Evolutionary conservation across 2,113 vertebrate species (phyloP).

Genomic region (Plestiodon gilberti): DNA sequence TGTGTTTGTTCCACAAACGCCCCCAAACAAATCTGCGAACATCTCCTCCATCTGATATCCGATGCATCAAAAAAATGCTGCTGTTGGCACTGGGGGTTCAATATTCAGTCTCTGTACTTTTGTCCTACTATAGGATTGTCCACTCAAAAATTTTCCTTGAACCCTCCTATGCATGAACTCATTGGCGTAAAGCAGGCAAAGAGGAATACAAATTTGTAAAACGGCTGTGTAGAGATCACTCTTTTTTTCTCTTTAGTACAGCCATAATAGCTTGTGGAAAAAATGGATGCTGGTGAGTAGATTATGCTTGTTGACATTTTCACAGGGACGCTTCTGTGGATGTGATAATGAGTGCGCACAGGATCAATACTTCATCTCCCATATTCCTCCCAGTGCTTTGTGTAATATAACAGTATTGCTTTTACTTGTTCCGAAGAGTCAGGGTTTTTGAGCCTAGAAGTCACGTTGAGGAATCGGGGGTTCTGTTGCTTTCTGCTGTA

Average conservation of each 20-base stretch:
- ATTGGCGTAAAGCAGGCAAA: background rate
- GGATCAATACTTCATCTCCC: slow-evolving; percentile 40
- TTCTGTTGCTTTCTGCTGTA: background rate
- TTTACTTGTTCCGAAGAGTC: background rate
- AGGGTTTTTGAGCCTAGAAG: background rate
- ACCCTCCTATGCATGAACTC: background rate
- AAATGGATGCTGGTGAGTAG: slow-evolving; percentile 26
- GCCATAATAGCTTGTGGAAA: slow-evolving; percentile 24
- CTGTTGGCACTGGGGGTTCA: background rate
- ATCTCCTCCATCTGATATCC: background rate
- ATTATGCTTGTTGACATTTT: slow-evolving; percentile 39
- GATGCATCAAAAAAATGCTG: background rate
- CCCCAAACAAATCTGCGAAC: background rate
- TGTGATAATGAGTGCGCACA: slow-evolving; percentile 49
- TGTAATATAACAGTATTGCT: no score
- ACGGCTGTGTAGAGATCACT: slow-evolving; percentile 24
- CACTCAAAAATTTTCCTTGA: background rate
- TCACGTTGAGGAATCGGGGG: background rate
- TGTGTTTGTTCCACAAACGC: background rate
- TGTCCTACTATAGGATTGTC: background rate
- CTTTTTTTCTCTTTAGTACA: slow-evolving; percentile 22
- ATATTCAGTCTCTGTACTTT: background rate
- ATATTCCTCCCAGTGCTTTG: background rate
- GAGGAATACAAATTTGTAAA: background rate
- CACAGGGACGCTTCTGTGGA: slow-evolving; percentile 37